Evolutionary conservation across 2,113 vertebrate species (phyloP), one percentile per base, ranked within the genome.

Genomic region (Rutilus rutilus): DNA sequence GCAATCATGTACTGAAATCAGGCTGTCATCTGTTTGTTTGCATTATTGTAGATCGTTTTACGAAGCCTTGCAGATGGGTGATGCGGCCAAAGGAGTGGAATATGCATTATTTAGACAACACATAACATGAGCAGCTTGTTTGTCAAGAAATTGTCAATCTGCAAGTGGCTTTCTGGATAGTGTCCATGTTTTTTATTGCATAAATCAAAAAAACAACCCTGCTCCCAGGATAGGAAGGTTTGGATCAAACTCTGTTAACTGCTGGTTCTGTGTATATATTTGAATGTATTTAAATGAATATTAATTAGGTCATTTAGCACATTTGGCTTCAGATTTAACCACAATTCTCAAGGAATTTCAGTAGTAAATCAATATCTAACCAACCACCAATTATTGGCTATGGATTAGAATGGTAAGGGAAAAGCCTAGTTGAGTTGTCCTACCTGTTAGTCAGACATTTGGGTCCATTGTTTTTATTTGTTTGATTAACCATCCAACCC

Each of bases 401-500:
- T 69, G 8, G 33, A 21, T 36, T 36, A 36, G 65, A 69, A 67
- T 36, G 30, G 7, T 33, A 30, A 33, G 6, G 64, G 3, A 67
- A 33, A 17, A 33, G 30, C 27, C 64, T 30, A 7, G 15, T 67
- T 67, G 27, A 33, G 27, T 19, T 67, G 33, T 33, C 7, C 30
- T 67, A 67, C 64, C 8, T 30, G 2, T 57, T 57, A 9, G 6
- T 57, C 7, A 57, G 19, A 57, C 19, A 3, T 57, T 23, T 57
- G 54, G 54, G 54, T 57, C 54, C 7, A 10, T n/a, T 60, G 19
- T 10, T n/a, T 59, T 8, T 19, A 0, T 54, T 19, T 11, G 90
- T 94, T 94, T 93, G 88, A 90, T 84, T 86, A 91, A 88, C 88
- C 90, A 91, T 90, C 86, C 84, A 89, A 92, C 88, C 89, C 86